Evolutionary conservation across 2,797 vertebrate genomes (phyloP), one percentile per base, ranked within the genome.

Genomic region (Pseudomugil tenellus): DNA sequence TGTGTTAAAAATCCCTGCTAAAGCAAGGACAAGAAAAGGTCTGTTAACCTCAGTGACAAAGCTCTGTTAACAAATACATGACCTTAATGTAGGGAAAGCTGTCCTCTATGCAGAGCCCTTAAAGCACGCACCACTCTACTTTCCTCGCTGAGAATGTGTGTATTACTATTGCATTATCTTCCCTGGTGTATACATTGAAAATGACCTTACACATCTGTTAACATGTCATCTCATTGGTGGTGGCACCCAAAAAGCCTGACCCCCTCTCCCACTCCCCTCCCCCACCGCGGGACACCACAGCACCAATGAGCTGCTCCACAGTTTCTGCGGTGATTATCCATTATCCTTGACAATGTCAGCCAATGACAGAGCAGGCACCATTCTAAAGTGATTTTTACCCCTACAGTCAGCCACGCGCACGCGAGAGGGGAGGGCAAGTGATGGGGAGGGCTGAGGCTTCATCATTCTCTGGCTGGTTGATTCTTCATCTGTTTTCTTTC

Each of bases 301-400:
- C 83, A 78, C 82, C 86, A 87, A 90, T 83, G 89, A 87, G 87
- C 86, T 69, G 78, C 81, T 85, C 84, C 72, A 83, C 48, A 71
- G 87, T 85, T 90, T 89, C 89, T 70, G 87, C 80, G 91, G 91
- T 92, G 92, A 95, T 95, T 94, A 93, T 92, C 92, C 89, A 94
- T 94, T 94, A 94, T 94, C 92, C 93, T 93, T 92, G 92, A 93
- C 92, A 94, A 94, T 94, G 92, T 94, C 93, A 92, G 87, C 91
- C 93, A 94, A 94, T 93, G 92, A 93, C 92, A 93, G 91, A 83
- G 83, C 92, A 86, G 83, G 88, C 92, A 86, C 87, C 88, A 80
- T 82, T 92, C 91, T 87, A 91, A 88, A 93, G 91, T 91, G 90
- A 93, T 92, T 94, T 93, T 91, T 89, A 87, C 87, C 87, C 85